Evolutionary conservation across 2,888 invertebrate species (phyloP).

Genomic region (Melinaea marsaeus): DNA sequence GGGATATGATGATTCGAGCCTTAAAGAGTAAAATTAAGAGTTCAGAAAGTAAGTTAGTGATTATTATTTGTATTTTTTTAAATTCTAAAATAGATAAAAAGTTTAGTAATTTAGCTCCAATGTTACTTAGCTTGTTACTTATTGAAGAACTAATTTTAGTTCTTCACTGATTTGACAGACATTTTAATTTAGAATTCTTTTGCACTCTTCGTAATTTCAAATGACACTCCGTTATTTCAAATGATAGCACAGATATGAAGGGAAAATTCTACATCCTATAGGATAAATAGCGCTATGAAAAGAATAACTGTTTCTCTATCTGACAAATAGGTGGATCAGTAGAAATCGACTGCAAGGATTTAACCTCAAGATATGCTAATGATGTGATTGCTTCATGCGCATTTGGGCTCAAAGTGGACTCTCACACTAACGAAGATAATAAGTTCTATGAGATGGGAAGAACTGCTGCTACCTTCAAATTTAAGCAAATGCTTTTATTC

Average conservation of each 20-base stretch:
- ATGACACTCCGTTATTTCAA: too few species aligned
- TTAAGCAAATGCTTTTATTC: slow-evolving; percentile 36
- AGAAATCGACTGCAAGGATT: slow-evolving; percentile 50
- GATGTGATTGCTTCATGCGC: slow-evolving; percentile 64
- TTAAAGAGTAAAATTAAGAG: slow-evolving; percentile 40
- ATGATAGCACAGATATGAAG: too few species aligned
- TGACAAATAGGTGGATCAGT: slow-evolving; percentile 15
- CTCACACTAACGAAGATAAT: slow-evolving; percentile 66
- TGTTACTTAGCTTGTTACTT: too few species aligned
- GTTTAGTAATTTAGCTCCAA: too few species aligned
- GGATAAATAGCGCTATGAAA: not conserved
- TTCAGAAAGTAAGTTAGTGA: slow-evolving; percentile 27
- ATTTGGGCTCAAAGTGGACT: slow-evolving; percentile 67
- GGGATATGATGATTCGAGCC: slow-evolving; percentile 46
- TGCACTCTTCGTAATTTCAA: too few species aligned
- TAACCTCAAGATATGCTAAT: slow-evolving; percentile 51
- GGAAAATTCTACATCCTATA: not conserved
- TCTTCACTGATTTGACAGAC: too few species aligned
- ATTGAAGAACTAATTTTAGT: too few species aligned
- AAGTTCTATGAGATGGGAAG: slow-evolving; percentile 71
- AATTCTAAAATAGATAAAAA: too few species aligned
- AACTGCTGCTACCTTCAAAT: slow-evolving; percentile 53
- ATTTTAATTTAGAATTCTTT: too few species aligned
- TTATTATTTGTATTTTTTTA: not conserved
- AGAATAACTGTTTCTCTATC: not conserved